Evolutionary conservation across 2,113 vertebrate species (phyloP).

Genomic region (Haliaeetus leucogaster): DNA sequence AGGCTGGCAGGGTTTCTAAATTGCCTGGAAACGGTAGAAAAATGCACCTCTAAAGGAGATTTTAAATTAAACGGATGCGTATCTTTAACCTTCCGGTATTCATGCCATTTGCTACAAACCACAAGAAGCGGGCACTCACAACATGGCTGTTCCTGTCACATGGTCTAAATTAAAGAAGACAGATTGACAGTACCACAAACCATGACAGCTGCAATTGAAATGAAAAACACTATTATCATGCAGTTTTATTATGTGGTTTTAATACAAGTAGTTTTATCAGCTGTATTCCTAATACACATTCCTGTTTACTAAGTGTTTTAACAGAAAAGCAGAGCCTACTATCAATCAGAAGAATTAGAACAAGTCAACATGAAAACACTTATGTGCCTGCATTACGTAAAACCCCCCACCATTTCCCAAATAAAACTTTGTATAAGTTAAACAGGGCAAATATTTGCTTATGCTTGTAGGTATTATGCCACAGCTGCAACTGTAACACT

Average conservation of each 20-base stretch:
- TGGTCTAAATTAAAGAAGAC: neutral
- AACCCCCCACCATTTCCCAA: neutral
- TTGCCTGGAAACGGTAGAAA: neutral
- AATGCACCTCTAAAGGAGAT: neutral
- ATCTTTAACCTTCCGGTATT: neutral
- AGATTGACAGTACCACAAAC: neutral
- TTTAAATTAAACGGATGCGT: neutral
- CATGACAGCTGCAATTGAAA: neutral
- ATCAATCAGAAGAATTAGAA: neutral
- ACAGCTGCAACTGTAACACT: neutral
- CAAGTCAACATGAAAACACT: neutral
- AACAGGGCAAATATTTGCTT: neutral
- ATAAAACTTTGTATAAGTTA: neutral
- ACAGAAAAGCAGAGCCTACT: neutral
- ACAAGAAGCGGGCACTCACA: neutral
- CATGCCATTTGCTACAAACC: neutral
- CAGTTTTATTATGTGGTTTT: neutral
- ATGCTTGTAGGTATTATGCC: neutral
- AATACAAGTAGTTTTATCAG: neutral
- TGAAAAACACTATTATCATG: neutral
- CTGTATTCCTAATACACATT: neutral
- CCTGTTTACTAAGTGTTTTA: neutral
- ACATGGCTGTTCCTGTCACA: neutral
- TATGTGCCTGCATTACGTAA: neutral
- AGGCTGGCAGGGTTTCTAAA: neutral